Evolutionary conservation across 2,888 invertebrate species (phyloP), one percentile per base, ranked within the genome.

Genomic region (Eledona agricola): DNA sequence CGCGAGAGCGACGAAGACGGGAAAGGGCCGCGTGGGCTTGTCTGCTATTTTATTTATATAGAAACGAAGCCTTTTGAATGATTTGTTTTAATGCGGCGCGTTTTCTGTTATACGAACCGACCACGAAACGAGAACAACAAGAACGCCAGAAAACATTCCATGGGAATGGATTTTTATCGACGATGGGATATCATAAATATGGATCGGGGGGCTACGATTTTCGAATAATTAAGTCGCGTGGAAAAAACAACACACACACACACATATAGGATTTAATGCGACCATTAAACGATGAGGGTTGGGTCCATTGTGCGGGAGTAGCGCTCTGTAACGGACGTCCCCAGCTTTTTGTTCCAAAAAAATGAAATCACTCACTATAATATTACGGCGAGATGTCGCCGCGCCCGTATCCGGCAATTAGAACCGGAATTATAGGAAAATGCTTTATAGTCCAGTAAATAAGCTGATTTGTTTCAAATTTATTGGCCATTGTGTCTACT

Each of bases 401-500:
- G 59, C 68, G 59, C 66, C 63, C 66, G 65, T 67, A 65, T 69
- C 69, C 69, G 66, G 67, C 56, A 55, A 69, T 69, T 69, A 69
- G 56, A 47, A 16, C 49, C 45, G 61, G 59, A 65, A 68, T 69
- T 63, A 64, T 65, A 64, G 59, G 63, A 65, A 69, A 70, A 68
- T 67, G 63, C 64, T 70, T 69, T 69, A 70, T 71, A 71, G 69
- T 68, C 63, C 63, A 72, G 70, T 71, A 69, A 71, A 67, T 71
- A 64, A 64, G 68, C 63, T 65, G 64, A 65, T 65, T 66, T 62
- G 54, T 57, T 59, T 60, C 57, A 59, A 67, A 72, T 72, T 72
- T 72, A 71, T 72, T 69, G 60, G 65, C 70, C 60, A 72, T 72
- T 72, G 72, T 72, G 60, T 70, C 70, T 68, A 70, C 61, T 63